phyloP scores from a whole-genome alignment of 2,797 vertebrate genomes.

The Sciurus carolinensis region DNA sequence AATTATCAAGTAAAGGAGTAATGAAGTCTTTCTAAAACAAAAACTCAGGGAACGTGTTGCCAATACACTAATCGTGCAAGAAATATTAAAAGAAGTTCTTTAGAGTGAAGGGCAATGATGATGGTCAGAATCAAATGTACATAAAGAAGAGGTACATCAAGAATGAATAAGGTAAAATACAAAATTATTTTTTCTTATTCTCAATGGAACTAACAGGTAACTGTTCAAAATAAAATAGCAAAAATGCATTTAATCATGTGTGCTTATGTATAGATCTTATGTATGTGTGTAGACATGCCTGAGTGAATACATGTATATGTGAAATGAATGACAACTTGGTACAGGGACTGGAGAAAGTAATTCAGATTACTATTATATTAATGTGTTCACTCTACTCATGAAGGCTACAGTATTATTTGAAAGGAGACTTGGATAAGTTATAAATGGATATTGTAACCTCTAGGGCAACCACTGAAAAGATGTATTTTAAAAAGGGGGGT shows the following conservation, averaged over 20 bases:
- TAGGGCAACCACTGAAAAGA: neutral
- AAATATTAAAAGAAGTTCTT: neutral
- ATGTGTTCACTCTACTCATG: neutral
- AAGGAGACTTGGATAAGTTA: neutral
- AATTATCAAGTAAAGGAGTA: neutral
- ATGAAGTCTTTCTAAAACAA: neutral
- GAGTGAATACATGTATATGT: no score
- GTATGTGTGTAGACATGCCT: neutral
- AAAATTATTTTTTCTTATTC: neutral
- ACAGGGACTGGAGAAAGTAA: neutral
- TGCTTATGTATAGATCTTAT: neutral
- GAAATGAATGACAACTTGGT: neutral
- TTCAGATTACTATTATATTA: neutral
- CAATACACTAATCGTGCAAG: neutral
- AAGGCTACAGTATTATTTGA: neutral
- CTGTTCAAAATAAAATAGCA: neutral
- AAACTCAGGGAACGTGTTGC: neutral
- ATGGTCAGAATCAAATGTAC: neutral
- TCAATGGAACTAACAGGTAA: neutral
- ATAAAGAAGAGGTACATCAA: neutral
- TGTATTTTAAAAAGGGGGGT: neutral
- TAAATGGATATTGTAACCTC: neutral
- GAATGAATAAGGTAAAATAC: neutral
- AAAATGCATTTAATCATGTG: neutral
- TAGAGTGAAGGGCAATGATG: neutral